Evolutionary conservation across 2,888 invertebrate species (phyloP).

Genomic region (Calameuta idolon): DNA sequence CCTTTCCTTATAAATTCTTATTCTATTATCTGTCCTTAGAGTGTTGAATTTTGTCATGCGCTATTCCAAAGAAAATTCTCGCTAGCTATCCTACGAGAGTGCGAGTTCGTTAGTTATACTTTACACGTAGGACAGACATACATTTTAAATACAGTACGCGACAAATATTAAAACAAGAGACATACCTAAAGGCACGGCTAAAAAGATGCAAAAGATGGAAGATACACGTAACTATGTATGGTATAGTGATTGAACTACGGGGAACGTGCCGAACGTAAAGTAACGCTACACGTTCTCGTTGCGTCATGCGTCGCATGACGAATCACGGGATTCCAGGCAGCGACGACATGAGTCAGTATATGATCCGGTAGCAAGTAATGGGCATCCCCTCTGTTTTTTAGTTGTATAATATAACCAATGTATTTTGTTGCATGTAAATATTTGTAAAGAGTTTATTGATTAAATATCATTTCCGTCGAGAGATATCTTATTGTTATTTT

Average conservation of each 20-base stretch:
- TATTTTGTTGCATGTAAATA: conserved; percentile 62
- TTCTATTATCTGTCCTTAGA: background rate
- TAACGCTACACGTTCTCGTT: background rate
- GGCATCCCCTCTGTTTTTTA: conserved; percentile 23
- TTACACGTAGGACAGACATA: background rate
- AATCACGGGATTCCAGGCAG: conserved; percentile 26
- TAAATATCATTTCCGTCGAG: conserved; percentile 48
- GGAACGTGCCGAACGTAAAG: conserved; percentile 2
- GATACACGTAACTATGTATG: background rate
- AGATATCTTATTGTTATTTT: background rate
- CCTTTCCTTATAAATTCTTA: background rate
- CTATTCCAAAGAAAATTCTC: conserved; percentile 5
- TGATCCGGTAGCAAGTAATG: conserved; percentile 4
- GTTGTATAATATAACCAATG: conserved; percentile 21
- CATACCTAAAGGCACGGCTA: background rate
- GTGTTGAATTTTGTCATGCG: conserved; percentile 1
- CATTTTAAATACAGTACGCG: background rate
- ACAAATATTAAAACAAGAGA: background rate
- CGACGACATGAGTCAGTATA: conserved; percentile 15
- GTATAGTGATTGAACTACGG: background rate
- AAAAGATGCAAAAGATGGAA: background rate
- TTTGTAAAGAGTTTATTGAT: conserved; percentile 63
- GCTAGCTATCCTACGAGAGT: background rate
- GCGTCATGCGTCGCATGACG: conserved; percentile 15
- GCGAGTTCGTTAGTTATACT: background rate